Conservation (phyloP, 1,140 invertebrate genomes). For the Linepithema humile region DNA sequence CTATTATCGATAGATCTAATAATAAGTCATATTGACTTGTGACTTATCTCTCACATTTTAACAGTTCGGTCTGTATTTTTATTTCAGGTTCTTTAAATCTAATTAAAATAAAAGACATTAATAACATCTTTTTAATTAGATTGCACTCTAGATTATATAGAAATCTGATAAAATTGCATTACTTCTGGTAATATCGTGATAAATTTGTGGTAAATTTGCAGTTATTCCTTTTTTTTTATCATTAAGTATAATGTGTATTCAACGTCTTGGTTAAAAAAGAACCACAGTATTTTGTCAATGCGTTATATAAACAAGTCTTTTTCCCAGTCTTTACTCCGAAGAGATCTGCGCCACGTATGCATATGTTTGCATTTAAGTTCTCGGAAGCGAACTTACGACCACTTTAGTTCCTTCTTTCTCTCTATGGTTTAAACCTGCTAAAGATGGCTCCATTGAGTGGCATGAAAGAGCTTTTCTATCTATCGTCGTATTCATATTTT, state of each 20-base stretch:
- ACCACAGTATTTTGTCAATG: slow-evolving; percentile 23
- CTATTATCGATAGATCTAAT: no score
- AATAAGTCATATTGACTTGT: no score
- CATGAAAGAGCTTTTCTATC: neutral
- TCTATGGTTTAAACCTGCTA: neutral
- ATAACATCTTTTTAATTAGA: no score
- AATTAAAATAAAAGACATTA: no score
- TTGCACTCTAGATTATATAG: no score
- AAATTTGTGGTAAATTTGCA: neutral
- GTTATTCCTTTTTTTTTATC: slow-evolving; percentile 13
- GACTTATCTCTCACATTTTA: no score
- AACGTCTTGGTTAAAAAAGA: slow-evolving; percentile 4
- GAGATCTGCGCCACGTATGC: neutral
- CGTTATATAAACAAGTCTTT: slow-evolving; percentile 17
- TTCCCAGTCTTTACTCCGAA: neutral
- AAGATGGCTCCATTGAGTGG: neutral
- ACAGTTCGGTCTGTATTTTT: no score
- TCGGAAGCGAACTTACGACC: neutral
- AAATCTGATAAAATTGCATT: no score
- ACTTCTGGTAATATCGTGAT: no score
- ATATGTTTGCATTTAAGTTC: slow-evolving; percentile 44
- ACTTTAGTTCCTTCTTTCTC: neutral
- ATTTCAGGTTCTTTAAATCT: no score
- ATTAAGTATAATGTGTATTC: slow-evolving; percentile 17
- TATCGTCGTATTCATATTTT: neutral